Evolutionary conservation across 2,797 vertebrate species (phyloP).

Genomic region (Bufotes viridis): DNA sequence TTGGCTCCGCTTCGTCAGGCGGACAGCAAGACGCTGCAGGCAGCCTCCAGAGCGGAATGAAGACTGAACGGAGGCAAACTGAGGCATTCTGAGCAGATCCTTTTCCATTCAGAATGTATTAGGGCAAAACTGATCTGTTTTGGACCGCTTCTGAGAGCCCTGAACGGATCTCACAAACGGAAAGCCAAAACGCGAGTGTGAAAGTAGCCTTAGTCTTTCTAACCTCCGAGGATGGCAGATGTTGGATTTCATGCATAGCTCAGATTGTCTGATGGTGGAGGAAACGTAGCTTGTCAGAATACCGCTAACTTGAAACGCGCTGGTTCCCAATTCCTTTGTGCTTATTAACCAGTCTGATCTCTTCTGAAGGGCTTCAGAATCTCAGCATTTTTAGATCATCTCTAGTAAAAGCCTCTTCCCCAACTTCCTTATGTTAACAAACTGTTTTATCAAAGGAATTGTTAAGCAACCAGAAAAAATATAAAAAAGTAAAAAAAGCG

Average conservation of each 20-base stretch:
- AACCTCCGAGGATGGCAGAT: neutral
- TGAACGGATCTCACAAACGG: too few relatives aligned
- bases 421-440: constrained; percentile 5
- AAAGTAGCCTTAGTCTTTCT: too few relatives aligned
- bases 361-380: neutral
- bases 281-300: neutral
- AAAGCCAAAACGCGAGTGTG: too few relatives aligned
- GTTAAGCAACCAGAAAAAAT: neutral
- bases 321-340: neutral
- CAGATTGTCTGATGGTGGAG: neutral
- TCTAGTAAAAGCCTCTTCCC: neutral
- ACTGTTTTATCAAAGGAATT: constrained; percentile 2
- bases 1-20: too few relatives aligned
- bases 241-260: too few relatives aligned
- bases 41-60: too few relatives aligned
- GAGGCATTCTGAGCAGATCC: too few relatives aligned
- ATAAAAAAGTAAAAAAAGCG: neutral
- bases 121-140: too few relatives aligned
- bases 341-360: neutral
- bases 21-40: too few relatives aligned
- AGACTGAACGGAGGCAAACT: too few relatives aligned
- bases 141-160: too few relatives aligned
- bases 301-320: neutral
- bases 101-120: too few relatives aligned
- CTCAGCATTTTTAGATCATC: neutral